These are phyloP conservation scores for Branchipolynoe longqiensis DNA, from an alignment of 2,888 invertebrate genomes.

Conservation along the genomic window DNA sequence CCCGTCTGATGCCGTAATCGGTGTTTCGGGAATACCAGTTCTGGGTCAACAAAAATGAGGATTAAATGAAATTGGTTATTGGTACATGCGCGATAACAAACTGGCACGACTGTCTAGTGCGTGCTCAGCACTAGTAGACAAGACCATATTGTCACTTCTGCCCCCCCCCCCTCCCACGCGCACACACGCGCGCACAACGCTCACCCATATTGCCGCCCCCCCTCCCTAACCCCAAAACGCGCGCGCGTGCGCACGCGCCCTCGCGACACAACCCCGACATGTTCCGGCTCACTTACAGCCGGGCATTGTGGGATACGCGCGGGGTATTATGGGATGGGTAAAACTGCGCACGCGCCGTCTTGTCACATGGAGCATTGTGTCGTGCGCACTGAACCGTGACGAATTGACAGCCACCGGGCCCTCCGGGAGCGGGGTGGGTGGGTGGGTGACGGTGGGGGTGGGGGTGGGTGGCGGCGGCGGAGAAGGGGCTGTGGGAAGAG, in stretches of 20 bases:
- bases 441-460: background rate
- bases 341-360: constrained; percentile 12
- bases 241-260: no score
- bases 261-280: no score
- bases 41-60: no score
- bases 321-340: constrained; percentile 39
- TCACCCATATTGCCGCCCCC: background rate
- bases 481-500: background rate
- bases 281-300: constrained; percentile 34
- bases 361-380: constrained; percentile 20
- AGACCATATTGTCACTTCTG: background rate
- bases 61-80: no score
- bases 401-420: background rate
- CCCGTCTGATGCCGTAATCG: no score
- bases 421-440: background rate
- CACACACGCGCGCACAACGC: background rate
- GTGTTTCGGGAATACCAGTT: no score
- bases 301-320: no score
- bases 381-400: background rate
- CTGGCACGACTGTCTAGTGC: background rate
- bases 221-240: background rate
- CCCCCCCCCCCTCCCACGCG: background rate
- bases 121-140: background rate
- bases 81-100: no score
- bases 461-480: background rate